These are phyloP conservation scores for Pristionchus pacificus DNA, from an alignment of 1,140 invertebrate species.

Conservation along the genomic window DNA sequence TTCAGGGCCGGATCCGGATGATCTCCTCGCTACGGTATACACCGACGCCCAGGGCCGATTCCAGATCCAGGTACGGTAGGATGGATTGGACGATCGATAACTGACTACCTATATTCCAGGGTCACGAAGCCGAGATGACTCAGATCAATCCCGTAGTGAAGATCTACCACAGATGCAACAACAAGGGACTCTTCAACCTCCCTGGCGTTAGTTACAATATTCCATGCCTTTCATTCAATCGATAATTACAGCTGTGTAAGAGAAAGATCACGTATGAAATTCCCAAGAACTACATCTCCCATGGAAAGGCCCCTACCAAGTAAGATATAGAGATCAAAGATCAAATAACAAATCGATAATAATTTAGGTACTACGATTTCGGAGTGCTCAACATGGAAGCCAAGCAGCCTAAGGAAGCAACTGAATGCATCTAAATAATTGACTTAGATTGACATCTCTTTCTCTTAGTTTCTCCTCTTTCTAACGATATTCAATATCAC, in stretches of 20 bases:
- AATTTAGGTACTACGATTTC: background rate
- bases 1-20: background rate
- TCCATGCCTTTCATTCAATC: background rate
- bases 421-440: background rate
- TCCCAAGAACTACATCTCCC: background rate
- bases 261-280: background rate
- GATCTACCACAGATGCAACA: background rate
- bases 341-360: no score
- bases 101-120: background rate
- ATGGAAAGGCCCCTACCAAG: background rate
- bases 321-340: background rate
- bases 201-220: background rate
- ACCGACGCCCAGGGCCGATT: background rate
- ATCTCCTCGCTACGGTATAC: background rate
- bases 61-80: background rate
- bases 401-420: background rate
- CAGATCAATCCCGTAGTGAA: background rate
- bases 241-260: background rate
- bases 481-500: no score
- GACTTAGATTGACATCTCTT: no score
- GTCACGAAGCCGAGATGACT: background rate
- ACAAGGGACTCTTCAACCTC: conserved; percentile 1
- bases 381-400: background rate
- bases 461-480: no score
- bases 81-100: background rate